Evolutionary conservation across 2,888 invertebrate species (phyloP).

Genomic region (Drosophila macrospina): DNA sequence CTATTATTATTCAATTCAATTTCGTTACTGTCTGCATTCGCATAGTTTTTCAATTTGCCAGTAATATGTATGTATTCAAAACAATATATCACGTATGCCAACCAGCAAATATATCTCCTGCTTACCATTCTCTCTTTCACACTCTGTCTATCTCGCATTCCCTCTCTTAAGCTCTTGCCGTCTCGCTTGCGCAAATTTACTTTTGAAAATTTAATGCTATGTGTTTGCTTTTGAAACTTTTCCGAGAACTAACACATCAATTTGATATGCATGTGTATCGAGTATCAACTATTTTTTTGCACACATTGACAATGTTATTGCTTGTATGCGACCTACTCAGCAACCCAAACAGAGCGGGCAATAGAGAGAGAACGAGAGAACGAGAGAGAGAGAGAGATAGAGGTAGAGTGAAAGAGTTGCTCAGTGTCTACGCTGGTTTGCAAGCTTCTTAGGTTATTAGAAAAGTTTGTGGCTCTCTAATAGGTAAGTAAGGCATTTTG

Average conservation of each 20-base stretch:
- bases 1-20: slow-evolving; percentile 39
- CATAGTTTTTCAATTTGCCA: slow-evolving; percentile 63
- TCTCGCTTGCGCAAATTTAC: slow-evolving; percentile 39
- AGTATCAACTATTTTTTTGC: slow-evolving; percentile 38
- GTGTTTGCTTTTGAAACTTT: slow-evolving; percentile 47
- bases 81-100: slow-evolving; percentile 67
- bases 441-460: slow-evolving; percentile 67
- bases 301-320: slow-evolving; percentile 38
- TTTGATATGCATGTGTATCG: slow-evolving; percentile 59
- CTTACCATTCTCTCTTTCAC: not conserved
- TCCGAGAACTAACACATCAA: slow-evolving; percentile 53
- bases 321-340: slow-evolving; percentile 7
- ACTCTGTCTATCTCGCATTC: not conserved
- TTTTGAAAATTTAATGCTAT: slow-evolving; percentile 58
- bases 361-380: not conserved
- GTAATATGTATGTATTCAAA: slow-evolving; percentile 56
- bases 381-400: not conserved
- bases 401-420: not conserved
- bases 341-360: not conserved
- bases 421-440: slow-evolving; percentile 36
- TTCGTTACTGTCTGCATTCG: slow-evolving; percentile 29
- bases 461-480: slow-evolving; percentile 48
- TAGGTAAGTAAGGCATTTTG: slow-evolving; percentile 34
- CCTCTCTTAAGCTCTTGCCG: not conserved
- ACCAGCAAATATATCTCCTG: slow-evolving; percentile 12